Evolutionary conservation across 1,140 invertebrate species (phyloP), one percentile per base, ranked within the genome.

Genomic region (Tribolium castaneum): DNA sequence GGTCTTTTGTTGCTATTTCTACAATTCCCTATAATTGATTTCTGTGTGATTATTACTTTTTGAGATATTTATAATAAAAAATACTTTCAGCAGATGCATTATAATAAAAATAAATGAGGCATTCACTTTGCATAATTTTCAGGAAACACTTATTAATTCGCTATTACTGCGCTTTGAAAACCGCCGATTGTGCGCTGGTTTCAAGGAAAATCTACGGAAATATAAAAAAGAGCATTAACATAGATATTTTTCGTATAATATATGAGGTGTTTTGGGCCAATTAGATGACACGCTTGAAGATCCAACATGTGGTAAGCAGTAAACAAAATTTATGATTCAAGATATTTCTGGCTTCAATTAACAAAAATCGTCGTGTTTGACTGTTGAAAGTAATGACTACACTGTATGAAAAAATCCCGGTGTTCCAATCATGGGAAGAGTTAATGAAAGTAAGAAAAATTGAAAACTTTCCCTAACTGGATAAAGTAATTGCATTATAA

Each of bases 401-500:
- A 9, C 39, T 45, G 39, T 45, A 45, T 45, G n/a, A 10, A 45
- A 56, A 59, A 59, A 25, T 59, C 22, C 5, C 9, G 9, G 7
- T 22, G 10, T 25, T 12, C 19, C 10, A 19, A 59, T 59, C 16
- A 59, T 59, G 14, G 9, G 54, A 30, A 59, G 6, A 59, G 16
- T 22, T 25, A 25, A 59, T 59, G 54, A 59, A 59, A 59, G 54
- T 59, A 59, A 25, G 22, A 45, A 59, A 59, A 59, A 59, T 59
- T 25, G 10, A 30, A 59, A 25, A 30, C 54, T 59, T 59, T 59
- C 54, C 54, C 54, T 59, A n/a, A 59, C 10, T 25, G 22, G 54
- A 59, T 59, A 59, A 59, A 59, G 22, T 59, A 59, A 59, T 59
- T 59, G 22, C 54, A 59, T 59, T 59, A 22, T 59, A 59, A 59